Evolutionary conservation across 1,140 invertebrate species (phyloP).

Genomic region (Steinernema feltiae): DNA sequence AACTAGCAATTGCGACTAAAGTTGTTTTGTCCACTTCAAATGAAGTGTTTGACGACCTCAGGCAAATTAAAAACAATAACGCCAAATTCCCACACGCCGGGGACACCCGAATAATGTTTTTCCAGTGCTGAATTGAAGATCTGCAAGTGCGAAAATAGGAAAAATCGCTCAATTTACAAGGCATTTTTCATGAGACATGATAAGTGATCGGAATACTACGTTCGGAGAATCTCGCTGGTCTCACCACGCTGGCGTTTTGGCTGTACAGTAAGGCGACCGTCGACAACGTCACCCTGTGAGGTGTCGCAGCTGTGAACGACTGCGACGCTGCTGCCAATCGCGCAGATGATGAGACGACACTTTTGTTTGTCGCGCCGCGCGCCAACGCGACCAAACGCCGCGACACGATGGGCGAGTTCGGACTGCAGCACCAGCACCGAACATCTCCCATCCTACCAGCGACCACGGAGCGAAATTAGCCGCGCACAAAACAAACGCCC

Average conservation of each 20-base stretch:
- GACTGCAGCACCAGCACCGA: background rate
- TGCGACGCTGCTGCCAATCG: background rate
- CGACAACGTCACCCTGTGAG: background rate
- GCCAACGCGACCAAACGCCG: conserved; percentile 2
- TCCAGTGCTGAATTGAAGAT: too few relatives aligned
- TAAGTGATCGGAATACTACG: too few relatives aligned
- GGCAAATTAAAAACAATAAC: too few relatives aligned
- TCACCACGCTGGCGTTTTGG: background rate
- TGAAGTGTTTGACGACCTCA: too few relatives aligned
- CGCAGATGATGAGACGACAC: background rate
- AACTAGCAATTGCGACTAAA: too few relatives aligned
- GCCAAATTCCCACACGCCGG: too few relatives aligned
- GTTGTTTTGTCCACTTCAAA: too few relatives aligned
- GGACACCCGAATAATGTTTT: too few relatives aligned
- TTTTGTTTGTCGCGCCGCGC: background rate
- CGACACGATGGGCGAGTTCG: background rate
- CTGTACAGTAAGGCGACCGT: background rate
- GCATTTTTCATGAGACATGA: too few relatives aligned
- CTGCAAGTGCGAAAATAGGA: too few relatives aligned
- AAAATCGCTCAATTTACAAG: too few relatives aligned
- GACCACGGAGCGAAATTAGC: too few relatives aligned
- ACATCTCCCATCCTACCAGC: background rate
- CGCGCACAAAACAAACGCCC: background rate
- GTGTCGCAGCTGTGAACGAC: background rate
- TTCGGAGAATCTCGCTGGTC: background rate